A percentile compares a stretch with the other conserved stretches of the same genome.
Conservation (phyloP, 2,113 vertebrate species). For the Cavia aperea region DNA sequence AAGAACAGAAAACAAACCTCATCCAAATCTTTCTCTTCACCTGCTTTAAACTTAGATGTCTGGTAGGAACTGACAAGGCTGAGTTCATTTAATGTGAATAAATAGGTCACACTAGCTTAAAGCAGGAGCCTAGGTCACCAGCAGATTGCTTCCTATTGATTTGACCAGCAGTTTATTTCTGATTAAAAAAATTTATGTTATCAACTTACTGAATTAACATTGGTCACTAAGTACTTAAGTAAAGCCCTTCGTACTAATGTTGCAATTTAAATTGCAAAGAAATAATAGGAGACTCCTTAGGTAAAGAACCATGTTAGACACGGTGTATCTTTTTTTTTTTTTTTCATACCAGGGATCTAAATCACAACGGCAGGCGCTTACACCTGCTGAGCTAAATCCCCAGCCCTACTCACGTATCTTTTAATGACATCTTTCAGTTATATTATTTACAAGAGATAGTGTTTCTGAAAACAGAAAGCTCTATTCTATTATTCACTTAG, state of each 20-base stretch:
- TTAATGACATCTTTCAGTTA: not conserved
- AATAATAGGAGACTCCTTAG: not conserved
- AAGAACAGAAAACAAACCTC: not conserved
- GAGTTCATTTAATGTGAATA: not conserved
- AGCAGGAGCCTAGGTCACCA: not conserved
- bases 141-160: not conserved
- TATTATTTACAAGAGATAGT: constrained; percentile 13
- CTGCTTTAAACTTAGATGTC: not conserved
- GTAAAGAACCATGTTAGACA: not conserved
- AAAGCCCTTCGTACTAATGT: not conserved
- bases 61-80: not conserved
- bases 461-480: constrained; percentile 29
- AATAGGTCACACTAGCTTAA: not conserved
- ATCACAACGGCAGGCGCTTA: too few species aligned
- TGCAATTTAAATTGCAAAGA: constrained; percentile 17
- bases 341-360: too few species aligned
- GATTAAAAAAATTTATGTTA: not conserved
- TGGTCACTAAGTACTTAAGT: not conserved
- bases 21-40: not conserved
- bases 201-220: not conserved
- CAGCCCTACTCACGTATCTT: not conserved
- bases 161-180: not conserved
- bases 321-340: not conserved
- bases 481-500: constrained; percentile 7
- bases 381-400: too few species aligned